Conservation (phyloP, 2,113 vertebrate genomes). For the Oriolus oriolus region DNA sequence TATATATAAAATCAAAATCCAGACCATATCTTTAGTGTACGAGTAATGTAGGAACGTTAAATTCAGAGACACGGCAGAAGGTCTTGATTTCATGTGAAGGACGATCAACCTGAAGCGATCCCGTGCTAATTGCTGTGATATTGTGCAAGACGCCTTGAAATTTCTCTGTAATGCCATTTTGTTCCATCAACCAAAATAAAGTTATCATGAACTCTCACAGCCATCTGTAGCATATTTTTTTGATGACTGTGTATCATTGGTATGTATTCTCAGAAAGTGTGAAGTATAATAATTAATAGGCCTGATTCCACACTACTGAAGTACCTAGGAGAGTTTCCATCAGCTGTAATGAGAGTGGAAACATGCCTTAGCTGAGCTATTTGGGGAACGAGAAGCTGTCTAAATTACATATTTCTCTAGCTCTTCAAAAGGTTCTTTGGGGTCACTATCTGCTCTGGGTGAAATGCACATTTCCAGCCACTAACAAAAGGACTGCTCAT, state of each 20-base stretch:
- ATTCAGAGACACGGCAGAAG: neutral
- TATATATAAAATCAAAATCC: neutral
- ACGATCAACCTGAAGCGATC: neutral
- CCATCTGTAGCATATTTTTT: neutral
- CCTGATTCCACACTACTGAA: neutral
- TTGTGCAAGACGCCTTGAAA: neutral
- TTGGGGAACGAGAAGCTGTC: neutral
- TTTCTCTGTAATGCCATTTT: conserved; percentile 17
- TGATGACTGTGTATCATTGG: neutral
- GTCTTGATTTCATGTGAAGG: neutral
- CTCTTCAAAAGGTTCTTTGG: neutral
- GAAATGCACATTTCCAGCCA: neutral
- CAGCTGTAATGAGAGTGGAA: neutral
- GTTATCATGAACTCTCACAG: neutral
- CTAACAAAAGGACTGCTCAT: neutral
- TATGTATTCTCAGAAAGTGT: neutral
- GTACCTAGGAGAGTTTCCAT: neutral
- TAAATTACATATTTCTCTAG: neutral
- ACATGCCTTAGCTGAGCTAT: neutral
- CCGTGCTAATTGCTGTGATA: neutral
- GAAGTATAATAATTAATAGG: neutral
- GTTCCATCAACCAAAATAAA: conserved; percentile 4
- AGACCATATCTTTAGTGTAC: neutral
- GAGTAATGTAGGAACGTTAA: neutral
- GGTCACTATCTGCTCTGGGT: neutral